Percentiles rank a stretch among this genome's conserved stretches.
Conservation (phyloP, 2,797 vertebrate genomes). For the Carapus acus region DNA sequence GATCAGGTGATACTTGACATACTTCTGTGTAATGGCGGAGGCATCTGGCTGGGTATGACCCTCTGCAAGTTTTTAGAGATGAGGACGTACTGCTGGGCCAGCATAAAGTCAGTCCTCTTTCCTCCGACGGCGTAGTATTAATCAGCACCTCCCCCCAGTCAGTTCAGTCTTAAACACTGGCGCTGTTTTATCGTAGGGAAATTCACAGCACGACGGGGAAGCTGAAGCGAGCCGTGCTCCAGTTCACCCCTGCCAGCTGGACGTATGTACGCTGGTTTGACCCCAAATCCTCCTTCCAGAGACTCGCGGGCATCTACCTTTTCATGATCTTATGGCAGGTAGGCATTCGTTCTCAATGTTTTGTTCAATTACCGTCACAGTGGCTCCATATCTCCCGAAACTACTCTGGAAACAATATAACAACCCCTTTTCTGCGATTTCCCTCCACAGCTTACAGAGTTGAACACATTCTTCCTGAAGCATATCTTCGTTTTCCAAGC, state of each 20-base stretch:
- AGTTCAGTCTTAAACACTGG: too few species aligned
- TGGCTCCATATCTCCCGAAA: too few species aligned
- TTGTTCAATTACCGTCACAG: too few species aligned
- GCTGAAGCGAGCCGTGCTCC: slow-evolving; percentile 88
- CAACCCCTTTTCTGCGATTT: neutral
- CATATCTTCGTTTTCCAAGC: slow-evolving; percentile 97
- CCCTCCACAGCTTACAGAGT: slow-evolving; percentile 82
- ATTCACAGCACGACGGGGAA: slow-evolving; percentile 94
- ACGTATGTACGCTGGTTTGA: slow-evolving; percentile 95
- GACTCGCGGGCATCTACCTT: slow-evolving; percentile 89
- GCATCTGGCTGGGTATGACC: slow-evolving; percentile 97
- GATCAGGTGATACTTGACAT: slow-evolving; percentile 98
- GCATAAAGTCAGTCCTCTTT: slow-evolving; percentile 82
- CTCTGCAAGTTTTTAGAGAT: slow-evolving; percentile 92
- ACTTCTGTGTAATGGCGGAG: slow-evolving; percentile 93
- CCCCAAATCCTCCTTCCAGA: slow-evolving; percentile 92
- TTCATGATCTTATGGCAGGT: slow-evolving; percentile 99
- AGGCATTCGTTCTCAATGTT: too few species aligned
- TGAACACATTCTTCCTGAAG: slow-evolving; percentile 98
- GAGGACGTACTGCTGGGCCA: slow-evolving; percentile 94
- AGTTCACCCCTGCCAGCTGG: slow-evolving; percentile 98
- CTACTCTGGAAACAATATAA: neutral
- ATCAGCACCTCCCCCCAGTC: neutral
- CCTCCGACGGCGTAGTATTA: too few species aligned
- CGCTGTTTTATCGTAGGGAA: too few species aligned